These are phyloP conservation scores for Tetramorium bicarinatum DNA, from an alignment of 2,888 invertebrate genomes.

Conservation along the genomic window DNA sequence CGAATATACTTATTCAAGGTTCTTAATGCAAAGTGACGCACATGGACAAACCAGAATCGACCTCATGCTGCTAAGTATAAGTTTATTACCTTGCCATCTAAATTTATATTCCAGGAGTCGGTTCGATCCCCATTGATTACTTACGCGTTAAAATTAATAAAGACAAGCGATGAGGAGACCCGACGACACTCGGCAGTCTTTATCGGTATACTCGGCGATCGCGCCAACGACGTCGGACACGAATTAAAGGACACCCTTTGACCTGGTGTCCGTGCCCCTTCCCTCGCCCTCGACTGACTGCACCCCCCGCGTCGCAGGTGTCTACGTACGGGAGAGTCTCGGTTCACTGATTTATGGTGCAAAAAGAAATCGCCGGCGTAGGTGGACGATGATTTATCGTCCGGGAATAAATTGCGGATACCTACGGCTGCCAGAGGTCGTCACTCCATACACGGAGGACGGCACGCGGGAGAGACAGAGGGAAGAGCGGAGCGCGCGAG, in stretches of 20 bases:
- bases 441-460: conserved; percentile 57
- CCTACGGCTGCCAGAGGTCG: conserved; percentile 68
- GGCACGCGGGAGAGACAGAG: conserved; percentile 51
- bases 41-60: not conserved
- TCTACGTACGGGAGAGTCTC: conserved; percentile 58
- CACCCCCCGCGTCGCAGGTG: conserved; percentile 57
- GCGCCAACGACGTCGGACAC: conserved; percentile 22
- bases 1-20: not conserved
- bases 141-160: conserved; percentile 40
- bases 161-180: not conserved
- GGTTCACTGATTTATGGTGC: conserved; percentile 79
- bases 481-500: conserved; percentile 19
- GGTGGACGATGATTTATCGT: conserved; percentile 82
- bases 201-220: conserved; percentile 19
- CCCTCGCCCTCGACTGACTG: not conserved
- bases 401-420: conserved; percentile 79
- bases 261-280: conserved; percentile 3
- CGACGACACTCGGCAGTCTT: conserved; percentile 8
- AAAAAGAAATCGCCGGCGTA: conserved; percentile 81
- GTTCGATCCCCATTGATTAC: conserved; percentile 4
- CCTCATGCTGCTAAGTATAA: conserved; percentile 9
- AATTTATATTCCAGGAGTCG: conserved; percentile 12
- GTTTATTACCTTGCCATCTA: conserved; percentile 2
- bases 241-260: conserved; percentile 48
- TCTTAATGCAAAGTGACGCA: not conserved